A percentile compares a stretch with the other conserved stretches of the same genome.
Conservation (phyloP, 2,113 vertebrate genomes). For the Sceloporus undulatus region DNA sequence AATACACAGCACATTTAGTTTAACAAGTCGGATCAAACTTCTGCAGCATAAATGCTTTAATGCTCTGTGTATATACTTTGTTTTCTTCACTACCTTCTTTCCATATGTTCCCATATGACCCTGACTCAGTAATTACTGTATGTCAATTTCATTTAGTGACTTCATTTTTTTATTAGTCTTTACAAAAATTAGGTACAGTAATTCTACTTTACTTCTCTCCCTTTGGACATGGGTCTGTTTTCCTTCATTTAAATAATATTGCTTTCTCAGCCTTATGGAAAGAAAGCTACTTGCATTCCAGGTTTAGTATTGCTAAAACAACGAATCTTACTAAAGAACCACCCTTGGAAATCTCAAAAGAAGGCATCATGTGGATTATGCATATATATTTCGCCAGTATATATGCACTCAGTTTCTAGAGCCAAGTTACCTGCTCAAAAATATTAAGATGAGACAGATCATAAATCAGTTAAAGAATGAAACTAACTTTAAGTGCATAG, state of each 20-base stretch:
- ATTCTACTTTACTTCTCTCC: not conserved
- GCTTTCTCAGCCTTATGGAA: not conserved
- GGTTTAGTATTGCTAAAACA: not conserved
- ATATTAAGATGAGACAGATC: not conserved
- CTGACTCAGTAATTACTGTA: conserved; percentile 1
- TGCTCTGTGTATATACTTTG: not conserved
- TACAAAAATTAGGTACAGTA: conserved; percentile 3
- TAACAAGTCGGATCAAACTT: conserved; percentile 10
- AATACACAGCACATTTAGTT: conserved; percentile 26
- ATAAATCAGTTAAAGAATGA: not conserved
- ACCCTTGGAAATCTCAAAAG: not conserved
- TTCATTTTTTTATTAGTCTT: conserved; percentile 20
- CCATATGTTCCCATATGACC: conserved; percentile 14
- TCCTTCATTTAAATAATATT: rapidly evolving
- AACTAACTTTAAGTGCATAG: conserved; percentile 4
- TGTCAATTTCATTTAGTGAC: not conserved
- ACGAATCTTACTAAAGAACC: not conserved
- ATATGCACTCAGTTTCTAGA: not conserved
- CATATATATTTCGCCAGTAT: not conserved
- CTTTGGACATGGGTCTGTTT: not conserved
- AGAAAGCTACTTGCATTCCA: not conserved
- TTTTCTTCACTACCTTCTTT: conserved; percentile 20
- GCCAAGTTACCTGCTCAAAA: not conserved
- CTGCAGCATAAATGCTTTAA: conserved; percentile 30
- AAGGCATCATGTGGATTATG: not conserved